Percentiles rank a stretch among this genome's conserved stretches.
Evolutionary conservation across 2,797 vertebrate genomes (phyloP).

Genomic region (Pagetopsis macropterus): DNA sequence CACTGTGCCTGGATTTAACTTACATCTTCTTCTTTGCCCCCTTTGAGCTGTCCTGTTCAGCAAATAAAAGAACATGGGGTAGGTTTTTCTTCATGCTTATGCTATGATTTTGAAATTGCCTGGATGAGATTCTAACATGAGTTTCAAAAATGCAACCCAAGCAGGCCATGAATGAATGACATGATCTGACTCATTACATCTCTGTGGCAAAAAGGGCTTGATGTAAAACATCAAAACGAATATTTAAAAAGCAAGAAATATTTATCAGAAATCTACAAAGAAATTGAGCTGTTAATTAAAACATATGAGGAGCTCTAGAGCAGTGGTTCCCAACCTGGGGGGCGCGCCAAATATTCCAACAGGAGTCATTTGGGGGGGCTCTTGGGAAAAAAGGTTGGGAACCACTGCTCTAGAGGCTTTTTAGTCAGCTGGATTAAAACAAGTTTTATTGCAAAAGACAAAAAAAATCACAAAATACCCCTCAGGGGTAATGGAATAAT

Average conservation of each 20-base stretch:
- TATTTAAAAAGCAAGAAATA: slow-evolving; percentile 39
- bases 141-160: slow-evolving; percentile 13
- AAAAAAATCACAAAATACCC: slow-evolving; percentile 52
- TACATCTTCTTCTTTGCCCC: neutral
- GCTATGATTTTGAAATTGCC: neutral
- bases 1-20: neutral
- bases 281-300: slow-evolving; percentile 50
- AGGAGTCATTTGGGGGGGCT: too few relatives aligned
- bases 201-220: slow-evolving; percentile 10
- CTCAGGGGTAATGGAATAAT: slow-evolving; percentile 43
- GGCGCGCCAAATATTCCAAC: too few relatives aligned
- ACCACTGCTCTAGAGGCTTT: neutral
- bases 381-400: too few relatives aligned
- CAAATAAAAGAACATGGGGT: neutral
- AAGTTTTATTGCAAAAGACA: slow-evolving; percentile 41
- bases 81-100: neutral
- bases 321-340: too few relatives aligned
- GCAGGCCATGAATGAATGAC: slow-evolving; percentile 1
- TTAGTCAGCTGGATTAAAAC: slow-evolving; percentile 37
- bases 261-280: slow-evolving; percentile 47
- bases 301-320: slow-evolving; percentile 6
- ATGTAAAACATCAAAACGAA: slow-evolving; percentile 34
- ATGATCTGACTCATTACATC: slow-evolving; percentile 12
- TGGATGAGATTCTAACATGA: neutral
- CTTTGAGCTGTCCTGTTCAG: neutral